Conservation (phyloP, 1,140 invertebrate species). For the Habropoda laboriosa region DNA sequence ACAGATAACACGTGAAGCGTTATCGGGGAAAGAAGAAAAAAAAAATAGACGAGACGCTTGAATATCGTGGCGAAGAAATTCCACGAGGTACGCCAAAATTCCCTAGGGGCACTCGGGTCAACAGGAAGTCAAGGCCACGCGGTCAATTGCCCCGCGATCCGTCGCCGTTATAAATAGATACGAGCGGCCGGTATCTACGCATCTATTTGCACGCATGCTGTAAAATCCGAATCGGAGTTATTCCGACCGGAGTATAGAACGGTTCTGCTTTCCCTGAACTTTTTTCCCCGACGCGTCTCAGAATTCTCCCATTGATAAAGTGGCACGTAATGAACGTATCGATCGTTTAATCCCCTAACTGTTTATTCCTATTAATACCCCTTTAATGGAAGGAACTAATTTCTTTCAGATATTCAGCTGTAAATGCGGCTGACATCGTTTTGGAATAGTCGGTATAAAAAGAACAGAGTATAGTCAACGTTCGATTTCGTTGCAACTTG, state of each 20-base stretch:
- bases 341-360: conserved; percentile 26
- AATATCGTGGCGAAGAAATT: conserved; percentile 40
- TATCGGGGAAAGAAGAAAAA: neutral
- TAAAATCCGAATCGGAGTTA: conserved; percentile 48
- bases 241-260: neutral
- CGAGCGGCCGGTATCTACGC: conserved; percentile 60
- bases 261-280: neutral
- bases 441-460: neutral
- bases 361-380: conserved; percentile 9
- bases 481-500: neutral
- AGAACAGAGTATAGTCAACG: too few relatives aligned
- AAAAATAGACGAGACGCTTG: neutral
- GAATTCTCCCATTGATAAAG: conserved; percentile 8
- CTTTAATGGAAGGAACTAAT: neutral
- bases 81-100: conserved; percentile 51
- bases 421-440: neutral
- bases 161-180: conserved; percentile 75
- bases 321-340: conserved; percentile 4
- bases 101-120: conserved; percentile 64
- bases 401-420: conserved; percentile 1
- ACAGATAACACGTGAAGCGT: neutral
- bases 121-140: conserved; percentile 77
- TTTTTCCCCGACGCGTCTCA: neutral
- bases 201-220: conserved; percentile 62
- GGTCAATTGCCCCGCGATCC: conserved; percentile 75